phyloP scores from a whole-genome alignment of 2,113 vertebrate genomes.

The Poeciliopsis prolifica region DNA sequence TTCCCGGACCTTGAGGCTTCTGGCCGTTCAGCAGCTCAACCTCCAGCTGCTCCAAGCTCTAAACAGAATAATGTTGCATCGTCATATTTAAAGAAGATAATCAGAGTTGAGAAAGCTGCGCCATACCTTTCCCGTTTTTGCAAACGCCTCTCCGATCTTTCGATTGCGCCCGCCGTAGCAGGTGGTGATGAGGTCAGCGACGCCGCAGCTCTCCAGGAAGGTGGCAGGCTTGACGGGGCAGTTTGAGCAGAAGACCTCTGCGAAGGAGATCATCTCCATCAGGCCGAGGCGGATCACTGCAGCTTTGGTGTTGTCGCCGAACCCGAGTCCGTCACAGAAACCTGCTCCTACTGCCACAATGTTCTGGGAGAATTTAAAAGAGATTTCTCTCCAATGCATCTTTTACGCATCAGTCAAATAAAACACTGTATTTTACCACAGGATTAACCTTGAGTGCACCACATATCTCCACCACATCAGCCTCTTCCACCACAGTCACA shows the following conservation, averaged over 20 bases:
- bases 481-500: conserved; percentile 90
- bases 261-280: conserved; percentile 96
- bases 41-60: conserved; percentile 95
- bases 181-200: conserved; percentile 96
- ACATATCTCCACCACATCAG: conserved; percentile 96
- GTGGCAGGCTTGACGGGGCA: conserved; percentile 83
- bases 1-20: conserved; percentile 97
- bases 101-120: neutral
- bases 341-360: conserved; percentile 93
- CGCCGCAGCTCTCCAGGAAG: conserved; percentile 96
- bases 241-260: conserved; percentile 89
- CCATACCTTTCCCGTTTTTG: conserved; percentile 89
- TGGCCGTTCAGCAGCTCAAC: conserved; percentile 96
- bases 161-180: conserved; percentile 95
- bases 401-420: neutral
- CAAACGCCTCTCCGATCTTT: conserved; percentile 93
- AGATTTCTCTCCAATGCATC: neutral
- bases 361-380: conserved; percentile 78
- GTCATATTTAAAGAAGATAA: accelerated
- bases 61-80: conserved; percentile 16
- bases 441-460: conserved; percentile 92
- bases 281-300: conserved; percentile 95
- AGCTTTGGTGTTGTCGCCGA: conserved; percentile 96
- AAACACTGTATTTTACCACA: neutral
- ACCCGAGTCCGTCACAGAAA: conserved; percentile 95